Base-by-base conservation (phyloP, 1,140 invertebrate genomes). In the Meloidogyne exigua region DNA sequence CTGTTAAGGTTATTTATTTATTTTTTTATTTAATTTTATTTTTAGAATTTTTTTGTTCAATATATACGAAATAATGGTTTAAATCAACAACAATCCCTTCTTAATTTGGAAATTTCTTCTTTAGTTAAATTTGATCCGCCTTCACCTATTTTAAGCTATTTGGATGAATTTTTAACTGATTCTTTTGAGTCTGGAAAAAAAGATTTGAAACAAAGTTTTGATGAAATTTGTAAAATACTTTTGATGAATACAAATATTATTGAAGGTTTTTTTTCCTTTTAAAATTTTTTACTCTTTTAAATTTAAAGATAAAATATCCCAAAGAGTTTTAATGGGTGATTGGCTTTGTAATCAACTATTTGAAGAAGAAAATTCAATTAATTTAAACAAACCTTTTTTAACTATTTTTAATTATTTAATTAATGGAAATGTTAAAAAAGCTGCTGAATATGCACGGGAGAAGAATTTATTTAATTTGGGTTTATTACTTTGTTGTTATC, bases 121-220 rank as follows among this genome's bases (percentile, higher is more conserved):
- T 57, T 78, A 4, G 42, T 78, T 26, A 26, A 49, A 10, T 78
- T 39, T 36, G 69, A 78, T 28, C 74, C 74, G 13, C 76, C 76
- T 2, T 78, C 76, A 18, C 25, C 32, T 21, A 36, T 78, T 9
- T 36, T 78, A 11, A 36, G 63, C 13, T 49, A 71, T 13, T 26
- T 78, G 63, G 76, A 78, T 36, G 18, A 57, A 21, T 78, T 28
- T 49, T 36, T 78, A 9, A 66, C 21, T 42, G 2, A 65, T 5
- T 73, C 72, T n/a, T 73, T 26, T 28, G 57, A 36, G 10, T 0
- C 11, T 32, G 57, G 2, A 3, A 28, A 42, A 21, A 18, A 32
- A 57, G 13, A 64, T 42, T 11, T 42, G 2, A 13, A 64, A 13
- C 18, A 25, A 57, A 32, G 44, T 26, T 21, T 25, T 21, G 25